phyloP scores from a whole-genome alignment of 2,797 vertebrate species.

The Linurgus olivaceus region DNA sequence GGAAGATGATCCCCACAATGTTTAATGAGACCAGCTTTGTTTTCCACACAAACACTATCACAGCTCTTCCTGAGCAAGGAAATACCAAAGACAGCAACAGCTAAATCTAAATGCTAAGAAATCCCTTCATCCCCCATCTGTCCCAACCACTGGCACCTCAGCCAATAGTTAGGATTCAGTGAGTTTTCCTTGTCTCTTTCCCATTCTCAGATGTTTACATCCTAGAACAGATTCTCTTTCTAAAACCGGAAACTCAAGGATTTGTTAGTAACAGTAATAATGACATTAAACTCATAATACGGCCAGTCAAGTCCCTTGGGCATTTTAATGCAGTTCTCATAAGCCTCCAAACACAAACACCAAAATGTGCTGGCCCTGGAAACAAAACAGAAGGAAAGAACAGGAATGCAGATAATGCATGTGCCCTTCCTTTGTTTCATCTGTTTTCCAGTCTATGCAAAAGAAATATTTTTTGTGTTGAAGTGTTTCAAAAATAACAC shows the following conservation, averaged over 20 bases:
- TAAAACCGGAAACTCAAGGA: neutral
- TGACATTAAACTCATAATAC: neutral
- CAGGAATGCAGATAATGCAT: neutral
- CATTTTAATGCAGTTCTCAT: neutral
- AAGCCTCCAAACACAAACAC: neutral
- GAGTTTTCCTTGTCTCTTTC: neutral
- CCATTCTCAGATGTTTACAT: neutral
- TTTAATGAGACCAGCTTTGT: neutral
- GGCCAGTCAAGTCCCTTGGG: neutral
- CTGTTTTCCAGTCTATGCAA: neutral
- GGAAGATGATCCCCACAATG: neutral
- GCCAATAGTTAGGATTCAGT: neutral
- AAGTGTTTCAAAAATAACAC: neutral
- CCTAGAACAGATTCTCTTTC: neutral
- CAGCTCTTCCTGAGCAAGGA: neutral
- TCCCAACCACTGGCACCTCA: neutral
- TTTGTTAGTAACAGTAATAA: neutral
- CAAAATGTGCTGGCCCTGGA: neutral
- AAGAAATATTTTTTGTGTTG: neutral
- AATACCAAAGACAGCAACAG: neutral
- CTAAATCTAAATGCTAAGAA: neutral
- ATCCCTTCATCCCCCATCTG: neutral
- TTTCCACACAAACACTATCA: neutral
- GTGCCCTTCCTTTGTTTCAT: neutral
- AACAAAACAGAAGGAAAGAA: conserved; percentile 9